Evolutionary conservation across 2,113 vertebrate genomes (phyloP).

Genomic region (Saimiri boliviensis): DNA sequence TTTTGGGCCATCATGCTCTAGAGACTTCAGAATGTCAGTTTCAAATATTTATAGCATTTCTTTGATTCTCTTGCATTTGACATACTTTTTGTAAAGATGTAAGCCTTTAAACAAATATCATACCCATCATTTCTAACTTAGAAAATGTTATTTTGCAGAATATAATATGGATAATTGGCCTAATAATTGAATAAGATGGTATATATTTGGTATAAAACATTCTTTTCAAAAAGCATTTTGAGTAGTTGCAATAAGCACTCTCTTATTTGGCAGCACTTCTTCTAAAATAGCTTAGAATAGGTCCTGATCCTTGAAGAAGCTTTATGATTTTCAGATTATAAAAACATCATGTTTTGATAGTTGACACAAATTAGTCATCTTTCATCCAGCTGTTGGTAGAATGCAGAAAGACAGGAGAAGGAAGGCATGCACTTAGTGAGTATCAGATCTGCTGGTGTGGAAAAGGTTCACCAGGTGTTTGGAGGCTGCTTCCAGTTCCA

Average conservation of each 20-base stretch:
- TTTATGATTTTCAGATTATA: neutral
- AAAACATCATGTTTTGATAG: neutral
- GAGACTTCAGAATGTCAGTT: neutral
- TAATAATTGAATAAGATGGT: neutral
- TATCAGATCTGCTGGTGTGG: neutral
- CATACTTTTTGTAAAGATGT: neutral
- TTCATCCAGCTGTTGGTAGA: neutral
- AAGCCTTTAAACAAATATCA: neutral
- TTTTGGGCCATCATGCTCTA: neutral
- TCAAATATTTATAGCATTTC: neutral
- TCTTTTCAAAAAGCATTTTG: neutral
- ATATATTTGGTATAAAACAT: neutral
- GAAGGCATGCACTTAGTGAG: rapidly evolving
- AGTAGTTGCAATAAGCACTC: neutral
- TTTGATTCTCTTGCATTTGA: neutral
- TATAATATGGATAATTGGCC: neutral
- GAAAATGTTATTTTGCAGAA: neutral
- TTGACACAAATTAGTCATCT: neutral
- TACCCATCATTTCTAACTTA: neutral
- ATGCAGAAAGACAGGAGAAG: neutral
- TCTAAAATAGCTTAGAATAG: neutral
- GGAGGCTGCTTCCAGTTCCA: neutral
- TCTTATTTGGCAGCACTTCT: neutral
- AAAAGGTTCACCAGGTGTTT: neutral
- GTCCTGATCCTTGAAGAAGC: neutral